phyloP scores from a whole-genome alignment of 2,888 invertebrate species.

The Urechis unicinctus region DNA sequence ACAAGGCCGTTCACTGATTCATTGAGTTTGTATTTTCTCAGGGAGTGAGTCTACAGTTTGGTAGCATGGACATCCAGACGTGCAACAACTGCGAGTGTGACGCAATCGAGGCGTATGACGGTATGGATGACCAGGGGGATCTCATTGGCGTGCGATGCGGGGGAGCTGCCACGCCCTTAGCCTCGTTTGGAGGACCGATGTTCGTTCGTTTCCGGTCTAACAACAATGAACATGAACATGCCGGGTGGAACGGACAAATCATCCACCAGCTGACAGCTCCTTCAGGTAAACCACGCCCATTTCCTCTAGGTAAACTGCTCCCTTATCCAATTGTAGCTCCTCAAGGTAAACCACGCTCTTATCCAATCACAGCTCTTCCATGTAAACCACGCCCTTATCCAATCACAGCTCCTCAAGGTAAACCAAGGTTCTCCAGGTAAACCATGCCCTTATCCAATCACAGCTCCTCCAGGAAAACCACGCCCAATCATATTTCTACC shows the following conservation, averaged over 20 bases:
- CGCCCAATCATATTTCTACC: no score
- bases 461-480: no score
- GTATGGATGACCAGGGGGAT: background rate
- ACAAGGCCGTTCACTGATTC: no score
- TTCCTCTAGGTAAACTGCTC: no score
- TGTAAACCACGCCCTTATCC: no score
- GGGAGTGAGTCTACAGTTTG: background rate
- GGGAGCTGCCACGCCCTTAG: background rate
- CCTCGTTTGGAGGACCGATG: background rate
- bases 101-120: background rate
- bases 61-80: background rate
- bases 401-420: no score
- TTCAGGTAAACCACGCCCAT: background rate
- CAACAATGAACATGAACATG: background rate
- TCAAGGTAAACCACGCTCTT: no score
- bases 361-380: no score
- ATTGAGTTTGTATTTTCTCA: no score
- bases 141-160: background rate
- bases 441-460: no score
- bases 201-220: background rate
- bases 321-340: no score
- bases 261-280: background rate
- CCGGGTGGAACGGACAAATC: background rate
- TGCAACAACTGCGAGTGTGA: background rate
- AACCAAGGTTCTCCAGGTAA: no score